Percentiles rank a stretch among this genome's conserved stretches.
These are phyloP conservation scores for Cavia aperea DNA, from an alignment of 2,113 vertebrate genomes.

Conservation along the genomic window DNA sequence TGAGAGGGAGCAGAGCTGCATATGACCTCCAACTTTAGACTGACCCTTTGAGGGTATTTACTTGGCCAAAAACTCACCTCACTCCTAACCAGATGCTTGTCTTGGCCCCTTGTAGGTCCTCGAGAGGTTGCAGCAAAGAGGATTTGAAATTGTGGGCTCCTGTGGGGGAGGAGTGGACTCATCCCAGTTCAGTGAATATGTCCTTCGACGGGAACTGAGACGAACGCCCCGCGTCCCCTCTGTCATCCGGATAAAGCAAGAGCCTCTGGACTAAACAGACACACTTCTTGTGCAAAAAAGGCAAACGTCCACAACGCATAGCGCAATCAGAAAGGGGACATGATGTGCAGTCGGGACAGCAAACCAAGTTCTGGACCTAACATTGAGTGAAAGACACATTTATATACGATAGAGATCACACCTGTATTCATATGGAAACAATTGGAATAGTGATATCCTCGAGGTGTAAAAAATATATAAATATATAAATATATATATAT, in stretches of 20 bases:
- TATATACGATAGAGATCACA: constrained; percentile 80
- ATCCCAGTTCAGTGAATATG: constrained; percentile 95
- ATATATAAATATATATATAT: constrained; percentile 74
- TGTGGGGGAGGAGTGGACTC: constrained; percentile 95
- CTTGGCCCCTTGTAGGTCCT: constrained; percentile 82
- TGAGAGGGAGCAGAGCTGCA: background rate
- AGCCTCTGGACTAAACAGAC: constrained; percentile 87
- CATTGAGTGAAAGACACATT: constrained; percentile 79
- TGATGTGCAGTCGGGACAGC: constrained; percentile 76
- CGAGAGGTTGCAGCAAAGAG: constrained; percentile 90
- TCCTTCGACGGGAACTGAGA: constrained; percentile 86
- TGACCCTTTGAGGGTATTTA: background rate
- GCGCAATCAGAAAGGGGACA: constrained; percentile 58
- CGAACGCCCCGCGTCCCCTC: constrained; percentile 80
- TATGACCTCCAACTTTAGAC: background rate
- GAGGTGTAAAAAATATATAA: constrained; percentile 75
- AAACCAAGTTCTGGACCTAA: constrained; percentile 77
- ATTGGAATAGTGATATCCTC: constrained; percentile 79
- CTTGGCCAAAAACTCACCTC: background rate
- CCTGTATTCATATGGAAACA: constrained; percentile 80
- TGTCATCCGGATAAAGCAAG: constrained; percentile 90
- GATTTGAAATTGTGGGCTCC: constrained; percentile 91
- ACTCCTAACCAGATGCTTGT: background rate
- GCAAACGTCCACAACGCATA: constrained; percentile 14
- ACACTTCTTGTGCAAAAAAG: constrained; percentile 73